Evolutionary conservation across 2,113 vertebrate genomes (phyloP), one percentile per base, ranked within the genome.

Genomic region (Datnioides undecimradiatus): DNA sequence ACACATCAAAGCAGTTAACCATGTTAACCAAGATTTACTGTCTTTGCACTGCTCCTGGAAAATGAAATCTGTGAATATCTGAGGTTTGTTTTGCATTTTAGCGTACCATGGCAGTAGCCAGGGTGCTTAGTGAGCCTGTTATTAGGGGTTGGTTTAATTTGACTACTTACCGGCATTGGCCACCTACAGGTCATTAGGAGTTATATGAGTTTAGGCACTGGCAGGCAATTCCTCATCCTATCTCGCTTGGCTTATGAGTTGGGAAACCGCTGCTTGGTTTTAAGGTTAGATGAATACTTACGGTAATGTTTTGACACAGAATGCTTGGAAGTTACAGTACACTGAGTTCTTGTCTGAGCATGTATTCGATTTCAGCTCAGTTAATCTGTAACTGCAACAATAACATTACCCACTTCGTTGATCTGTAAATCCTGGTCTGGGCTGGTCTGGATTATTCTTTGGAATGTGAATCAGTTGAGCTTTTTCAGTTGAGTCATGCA

Each of bases 391-490:
- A 73, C 41, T 76, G 62, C 65, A 70, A 59, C 60, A 82, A 59
- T 60, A 80, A 75, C 76, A 80, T 36, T 13, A 73, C 27, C 14
- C 55, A 40, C 40, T 8, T 84, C 73, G 87, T 81, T 88, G 64
- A 84, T 86, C 66, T 46, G 23, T 69, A 59, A 76, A 17, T 78
- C 68, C 66, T 67, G 62, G 68, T 73, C 81, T 73, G 41, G 72
- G 49, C 67, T 83, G 65, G 63, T 71, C 71, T 66, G 70, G 62
- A 54, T 64, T 72, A 63, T 78, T 45, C 51, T 16, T 40, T 68
- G 79, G 73, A 82, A 84, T 83, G 80, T 65, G 75, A 84, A 64
- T 66, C 58, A 80, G 31, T 60, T 40, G 48, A 82, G 73, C 54
- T 81, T 79, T 80, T 80, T 88, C 2, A 8, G 29, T 59, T 76